A percentile compares a stretch with the other conserved stretches of the same genome.
These are phyloP conservation scores for Zophobas morio DNA, from an alignment of 1,140 invertebrate species.

Conservation along the genomic window DNA sequence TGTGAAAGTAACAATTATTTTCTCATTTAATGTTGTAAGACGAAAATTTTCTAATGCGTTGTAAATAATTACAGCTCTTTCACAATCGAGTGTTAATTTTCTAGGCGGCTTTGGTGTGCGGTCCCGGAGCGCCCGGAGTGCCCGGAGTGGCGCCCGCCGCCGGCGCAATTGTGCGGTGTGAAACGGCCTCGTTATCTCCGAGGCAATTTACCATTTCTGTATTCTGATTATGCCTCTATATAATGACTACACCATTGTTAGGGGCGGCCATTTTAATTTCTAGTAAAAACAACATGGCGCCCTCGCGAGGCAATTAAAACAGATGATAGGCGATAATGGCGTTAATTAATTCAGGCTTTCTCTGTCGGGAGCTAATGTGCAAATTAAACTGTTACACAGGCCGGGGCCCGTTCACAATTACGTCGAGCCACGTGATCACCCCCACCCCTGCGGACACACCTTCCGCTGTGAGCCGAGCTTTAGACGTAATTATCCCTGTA, in stretches of 20 bases:
- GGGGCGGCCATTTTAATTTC: constrained; percentile 68
- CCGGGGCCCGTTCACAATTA: constrained; percentile 64
- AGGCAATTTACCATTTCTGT: constrained; percentile 68
- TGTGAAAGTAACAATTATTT: too few species aligned
- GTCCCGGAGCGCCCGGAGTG: constrained; percentile 6
- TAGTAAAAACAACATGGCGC: constrained; percentile 68
- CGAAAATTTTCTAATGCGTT: too few species aligned
- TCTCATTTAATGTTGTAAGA: too few species aligned
- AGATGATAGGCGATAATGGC: constrained; percentile 69
- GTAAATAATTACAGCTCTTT: too few species aligned
- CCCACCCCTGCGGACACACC: constrained; percentile 8
- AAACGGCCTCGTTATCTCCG: constrained; percentile 64
- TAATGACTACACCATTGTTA: constrained; percentile 66
- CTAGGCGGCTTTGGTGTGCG: neutral
- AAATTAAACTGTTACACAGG: constrained; percentile 69
- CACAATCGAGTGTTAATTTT: too few species aligned
- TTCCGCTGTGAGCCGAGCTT: constrained; percentile 25
- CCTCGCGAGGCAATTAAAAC: constrained; percentile 68
- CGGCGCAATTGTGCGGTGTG: constrained; percentile 56
- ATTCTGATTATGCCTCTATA: constrained; percentile 66
- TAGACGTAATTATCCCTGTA: constrained; percentile 58
- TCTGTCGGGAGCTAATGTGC: constrained; percentile 67
- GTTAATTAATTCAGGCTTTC: constrained; percentile 69
- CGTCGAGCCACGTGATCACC: constrained; percentile 17
- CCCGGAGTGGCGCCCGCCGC: neutral